Evolutionary conservation across 2,888 invertebrate species (phyloP).

Genomic region (Pogonocherus hispidulus): DNA sequence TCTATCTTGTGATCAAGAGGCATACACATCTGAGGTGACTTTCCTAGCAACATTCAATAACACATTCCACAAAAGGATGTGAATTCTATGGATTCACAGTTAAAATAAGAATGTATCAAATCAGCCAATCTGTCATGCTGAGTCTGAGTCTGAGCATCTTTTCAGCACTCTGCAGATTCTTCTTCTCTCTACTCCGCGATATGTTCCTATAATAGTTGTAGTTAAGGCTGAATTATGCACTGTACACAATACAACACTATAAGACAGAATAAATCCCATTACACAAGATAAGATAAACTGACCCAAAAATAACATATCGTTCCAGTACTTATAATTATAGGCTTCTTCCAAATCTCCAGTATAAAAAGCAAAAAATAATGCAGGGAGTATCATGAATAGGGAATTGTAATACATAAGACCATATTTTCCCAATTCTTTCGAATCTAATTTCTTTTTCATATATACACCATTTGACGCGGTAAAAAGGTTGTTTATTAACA

Average conservation of each 20-base stretch:
- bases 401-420: slow-evolving; percentile 95
- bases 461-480: slow-evolving; percentile 98
- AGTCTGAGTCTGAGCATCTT: no score
- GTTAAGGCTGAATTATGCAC: slow-evolving; percentile 98
- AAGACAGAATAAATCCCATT: slow-evolving; percentile 97
- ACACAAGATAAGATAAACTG: slow-evolving; percentile 92
- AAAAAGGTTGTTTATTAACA: slow-evolving; percentile 92
- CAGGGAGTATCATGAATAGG: slow-evolving; percentile 88
- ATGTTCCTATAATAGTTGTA: slow-evolving; percentile 98
- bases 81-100: no score
- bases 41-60: no score
- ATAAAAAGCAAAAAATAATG: slow-evolving; percentile 78
- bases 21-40: no score
- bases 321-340: slow-evolving; percentile 80
- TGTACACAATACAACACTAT: slow-evolving; percentile 96
- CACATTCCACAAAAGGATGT: no score
- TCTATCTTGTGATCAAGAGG: no score
- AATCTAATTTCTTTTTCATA: slow-evolving; percentile 96
- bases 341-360: slow-evolving; percentile 83
- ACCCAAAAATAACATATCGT: slow-evolving; percentile 79
- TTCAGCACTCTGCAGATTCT: no score
- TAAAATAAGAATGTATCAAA: no score
- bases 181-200: no score
- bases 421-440: slow-evolving; percentile 93
- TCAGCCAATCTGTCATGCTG: no score